Base-by-base conservation (phyloP, 2,113 vertebrate genomes). In the Mustelus asterias region DNA sequence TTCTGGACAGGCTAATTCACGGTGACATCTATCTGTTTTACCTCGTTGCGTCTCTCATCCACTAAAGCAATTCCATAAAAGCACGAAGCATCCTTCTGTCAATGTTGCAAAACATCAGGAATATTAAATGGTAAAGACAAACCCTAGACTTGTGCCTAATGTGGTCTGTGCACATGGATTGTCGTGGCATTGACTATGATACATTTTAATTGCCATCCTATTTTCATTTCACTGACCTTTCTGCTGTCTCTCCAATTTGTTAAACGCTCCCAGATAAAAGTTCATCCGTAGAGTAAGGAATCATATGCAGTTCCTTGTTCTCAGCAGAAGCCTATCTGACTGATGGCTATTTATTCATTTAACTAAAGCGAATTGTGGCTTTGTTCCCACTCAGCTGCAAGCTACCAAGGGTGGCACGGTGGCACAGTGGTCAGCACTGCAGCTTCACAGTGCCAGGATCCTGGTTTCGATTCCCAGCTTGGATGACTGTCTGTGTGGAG, bases 201-300 rank as follows among this genome's bases (percentile, higher is more conserved):
- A 93, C 33, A 65, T 93, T 93, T 93, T 93, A 93, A 65, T 93
- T 93, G 60, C 58, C 60, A 22, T 65, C 58, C 60, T 93, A 93
- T 93, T 93, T 93, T 22, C 16, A 41, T 37, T 16, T n/a, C 33
- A 33, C 33, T 93, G 63, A 33, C 29, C 89, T 63, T 93, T 41
- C 58, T 37, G 89, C 89, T 93, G 60, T 93, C 89, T 93, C 33
- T 93, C n/a, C 89, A 37, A 93, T 65, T 93, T 65, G 22, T 93
- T 65, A 37, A 65, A 65, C 37, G 60, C 89, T 65, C 8, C 89
- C 1, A 41, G 89, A 65, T 93, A 63, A 93, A 65, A 10, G 58
- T 63, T 65, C 60, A 93, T 93, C 89, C 22, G 16, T 16, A 65
- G 60, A 93, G 60, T 65, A 65, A 22, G 60, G 33, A 93, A 60